Percentiles rank a stretch among this genome's conserved stretches.
Evolutionary conservation across 2,888 invertebrate genomes (phyloP).

Genomic region (Drosophila colorata): DNA sequence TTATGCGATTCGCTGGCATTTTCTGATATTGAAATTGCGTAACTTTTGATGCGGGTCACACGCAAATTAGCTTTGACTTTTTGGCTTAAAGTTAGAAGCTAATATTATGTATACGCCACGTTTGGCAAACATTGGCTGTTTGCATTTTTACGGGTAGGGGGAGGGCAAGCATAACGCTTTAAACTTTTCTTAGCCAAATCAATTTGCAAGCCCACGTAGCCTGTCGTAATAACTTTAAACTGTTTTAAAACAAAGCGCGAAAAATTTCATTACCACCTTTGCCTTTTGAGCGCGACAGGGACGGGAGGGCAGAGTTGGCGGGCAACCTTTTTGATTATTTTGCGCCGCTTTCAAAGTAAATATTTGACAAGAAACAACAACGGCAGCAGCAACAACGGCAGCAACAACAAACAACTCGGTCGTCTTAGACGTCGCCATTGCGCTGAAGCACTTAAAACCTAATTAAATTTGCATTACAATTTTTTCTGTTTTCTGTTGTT

Average conservation of each 20-base stretch:
- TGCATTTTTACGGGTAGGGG: slow-evolving; percentile 5
- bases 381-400: slow-evolving; percentile 22
- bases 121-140: slow-evolving; percentile 60
- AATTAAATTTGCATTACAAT: slow-evolving; percentile 81
- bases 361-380: slow-evolving; percentile 71
- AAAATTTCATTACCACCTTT: slow-evolving; percentile 79
- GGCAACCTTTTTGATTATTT: slow-evolving; percentile 77
- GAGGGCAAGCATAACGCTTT: slow-evolving; percentile 39
- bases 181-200: slow-evolving; percentile 72
- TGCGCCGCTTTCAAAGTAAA: slow-evolving; percentile 76
- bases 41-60: slow-evolving; percentile 78
- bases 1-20: slow-evolving; percentile 54
- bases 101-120: slow-evolving; percentile 66
- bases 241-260: slow-evolving; percentile 76
- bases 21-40: slow-evolving; percentile 49
- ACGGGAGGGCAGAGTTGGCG: slow-evolving; percentile 2
- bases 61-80: slow-evolving; percentile 72
- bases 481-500: slow-evolving; percentile 58
- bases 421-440: slow-evolving; percentile 67
- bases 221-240: slow-evolving; percentile 75
- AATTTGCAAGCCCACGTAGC: slow-evolving; percentile 71
- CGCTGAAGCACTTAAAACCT: slow-evolving; percentile 79
- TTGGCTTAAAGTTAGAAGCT: slow-evolving; percentile 56
- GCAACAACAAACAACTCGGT: slow-evolving; percentile 43
- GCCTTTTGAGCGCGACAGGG: slow-evolving; percentile 16